Evolutionary conservation across 2,797 vertebrate species (phyloP), one percentile per base, ranked within the genome.

Genomic region (Anas georgica): DNA sequence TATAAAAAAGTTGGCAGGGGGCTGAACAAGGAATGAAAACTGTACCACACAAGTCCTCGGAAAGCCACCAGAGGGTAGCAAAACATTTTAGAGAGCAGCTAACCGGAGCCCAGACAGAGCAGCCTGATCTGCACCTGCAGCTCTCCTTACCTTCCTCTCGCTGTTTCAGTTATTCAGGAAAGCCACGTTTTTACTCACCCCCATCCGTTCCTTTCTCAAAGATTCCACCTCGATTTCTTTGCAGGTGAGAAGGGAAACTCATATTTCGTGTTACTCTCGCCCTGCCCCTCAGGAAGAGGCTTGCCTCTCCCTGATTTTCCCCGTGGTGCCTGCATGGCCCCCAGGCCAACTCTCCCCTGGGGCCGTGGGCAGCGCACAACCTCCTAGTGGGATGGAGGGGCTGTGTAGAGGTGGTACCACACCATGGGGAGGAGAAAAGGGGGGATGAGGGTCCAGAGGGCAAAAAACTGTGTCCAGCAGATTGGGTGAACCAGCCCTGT

Each of bases 11-110:
- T 25, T 72, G 60, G 33, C 68, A 68, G 58, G 4, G 17, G 10
- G 67, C 22, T 37, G 35, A 6, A 17, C 3, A n/a, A 9, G n/a
- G 33, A 68, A 64, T 5, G 17, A 69, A 74, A 90, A 74, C 8
- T 2, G 17, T 33, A 74, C 41, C 17, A 84, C 77, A 88, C 88
- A 89, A 67, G 45, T 35, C 95, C 85, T 41, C 39, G 14, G 35
- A n/a, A 83, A 74, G 33, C 97, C 98, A 97, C 96, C 91, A 94
- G 98, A 93, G 97, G 98, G 98, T 94, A 98, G 98, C 97, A 98
- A 87, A 98, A 94, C 64, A 81, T 76, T 94, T 96, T 37, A 84
- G 73, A 95, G 77, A 31, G 70, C 76, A 55, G 86, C 33, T 70
- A 54, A 22, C 33, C 33, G 45, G 15, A 26, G 33, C 26, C 31